Evolutionary conservation across 2,113 vertebrate genomes (phyloP), one percentile per base, ranked within the genome.

Genomic region (Pedionomus torquatus): DNA sequence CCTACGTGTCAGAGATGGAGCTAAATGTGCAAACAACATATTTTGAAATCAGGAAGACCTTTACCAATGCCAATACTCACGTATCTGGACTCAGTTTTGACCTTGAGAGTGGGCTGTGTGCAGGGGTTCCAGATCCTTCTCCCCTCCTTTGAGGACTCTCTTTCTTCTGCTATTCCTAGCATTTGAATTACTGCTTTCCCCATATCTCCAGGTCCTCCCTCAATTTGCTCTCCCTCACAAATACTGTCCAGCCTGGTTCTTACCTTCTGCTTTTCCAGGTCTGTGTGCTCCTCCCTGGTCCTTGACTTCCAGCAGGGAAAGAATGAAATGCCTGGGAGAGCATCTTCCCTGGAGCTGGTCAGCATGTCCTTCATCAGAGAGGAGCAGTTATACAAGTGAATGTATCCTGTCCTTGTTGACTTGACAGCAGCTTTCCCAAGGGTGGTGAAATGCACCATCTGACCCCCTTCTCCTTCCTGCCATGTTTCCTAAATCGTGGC

Each of bases 91-190:
- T 83, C 48, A 13, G 4, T 41, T 87, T 52, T 70, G 68, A 79
- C 8, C 14, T 44, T 2, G 0, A 25, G 17, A 64, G 14, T 0
- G 0, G 31, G 19, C 21, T 76, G 15, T 61, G 51, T 83, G 33
- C 55, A 77, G 55, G 7, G 5, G 31, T 39, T 60, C 9, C 28
- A 61, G 11, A 48, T 33, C 30, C 60, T 78, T 52, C 23, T 52
- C 19, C 15, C 10, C 7, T 43, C 23, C n/a, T 54, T 37, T 57
- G 49, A 82, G 48, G 43, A 51, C 33, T 24, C 10, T 25, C 9
- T 81, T 24, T 46, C 25, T 77, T 26, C 51, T 65, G 37, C 10
- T 25, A 16, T 57, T 70, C 37, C 66, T 9, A 4, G n/a, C 17
- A 26, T 52, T 65, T 60, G 39, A 51, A 58, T 65, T 24, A 49